Evolutionary conservation across 2,888 invertebrate species (phyloP), one percentile per base, ranked within the genome.

Genomic region (Chaetoderma sp.): DNA sequence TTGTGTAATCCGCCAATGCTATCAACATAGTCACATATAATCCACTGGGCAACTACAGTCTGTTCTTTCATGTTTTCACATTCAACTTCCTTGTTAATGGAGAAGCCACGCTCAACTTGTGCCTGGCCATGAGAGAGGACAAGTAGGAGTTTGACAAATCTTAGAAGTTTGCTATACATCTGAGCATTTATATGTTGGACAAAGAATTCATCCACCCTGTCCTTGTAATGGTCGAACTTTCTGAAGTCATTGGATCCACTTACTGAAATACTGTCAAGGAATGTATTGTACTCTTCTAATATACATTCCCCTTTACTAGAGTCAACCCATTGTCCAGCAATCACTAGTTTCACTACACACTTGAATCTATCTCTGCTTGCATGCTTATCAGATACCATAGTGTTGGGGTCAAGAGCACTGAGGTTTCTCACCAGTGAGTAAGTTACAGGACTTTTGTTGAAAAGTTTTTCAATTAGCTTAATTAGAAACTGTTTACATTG

Each of bases 81-180:
- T 18, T 44, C 45, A 1, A 58, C 52, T 23, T 55, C 39, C 32
- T 56, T 60, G 18, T 62, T 62, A 4, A 66, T 47, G n/a, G 60
- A 60, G 25, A 60, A 60, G 16, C 65, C 60, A 5, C 60, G 30
- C 16, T 61, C 65, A 4, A 62, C 66, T 36, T n/a, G 27, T n/a
- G 62, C 61, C 54, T 66, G 62, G 16, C 61, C 66, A 58, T 61
- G 66, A 6, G 57, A 62, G 32, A 61, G 44, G 10, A 63, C 18
- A 13, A 47, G 21, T n/a, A 67, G 39, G 16, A 54, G 10, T 4
- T 33, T 25, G 5, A 68, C 49, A 10, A 62, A 49, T 39, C 6
- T 10, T 62, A 58, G 62, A 3, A 65, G 25, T 44, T 65, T 55
- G 18, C n/a, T 36, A 21, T 47, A 57, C n/a, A 3, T n/a, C 16